Conservation (phyloP, 2,888 invertebrate species). For the Tetanocera ferruginea region DNA sequence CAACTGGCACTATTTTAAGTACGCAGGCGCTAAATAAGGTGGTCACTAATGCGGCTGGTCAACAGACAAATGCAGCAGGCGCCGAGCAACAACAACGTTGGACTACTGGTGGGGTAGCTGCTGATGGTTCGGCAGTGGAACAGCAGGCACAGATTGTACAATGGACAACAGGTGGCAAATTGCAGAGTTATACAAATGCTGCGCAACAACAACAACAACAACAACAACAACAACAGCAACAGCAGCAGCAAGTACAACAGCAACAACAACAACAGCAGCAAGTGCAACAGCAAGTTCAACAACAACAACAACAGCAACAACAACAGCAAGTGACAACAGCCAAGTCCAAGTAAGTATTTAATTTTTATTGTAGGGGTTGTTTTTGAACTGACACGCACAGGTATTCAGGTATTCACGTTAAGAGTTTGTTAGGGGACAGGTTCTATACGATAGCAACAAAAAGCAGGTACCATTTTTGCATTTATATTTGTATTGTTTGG, state of each 20-base stretch:
- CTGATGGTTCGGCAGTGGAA: constrained; percentile 49
- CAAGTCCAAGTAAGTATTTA: constrained; percentile 62
- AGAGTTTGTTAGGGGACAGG: too few relatives aligned
- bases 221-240: constrained; percentile 56
- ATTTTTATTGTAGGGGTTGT: not conserved
- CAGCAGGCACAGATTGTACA: constrained; percentile 62
- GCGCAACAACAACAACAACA: constrained; percentile 58
- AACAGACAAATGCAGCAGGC: constrained; percentile 48
- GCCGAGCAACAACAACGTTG: constrained; percentile 58
- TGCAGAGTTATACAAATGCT: constrained; percentile 76
- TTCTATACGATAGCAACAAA: too few relatives aligned
- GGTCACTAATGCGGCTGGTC: constrained; percentile 54
- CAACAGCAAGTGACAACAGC: constrained; percentile 58
- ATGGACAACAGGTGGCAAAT: constrained; percentile 79
- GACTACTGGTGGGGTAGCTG: constrained; percentile 47
- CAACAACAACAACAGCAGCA: constrained; percentile 58
- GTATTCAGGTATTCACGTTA: too few relatives aligned
- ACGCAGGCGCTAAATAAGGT: constrained; percentile 66
- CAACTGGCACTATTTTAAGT: constrained; percentile 74
- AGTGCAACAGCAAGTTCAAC: constrained; percentile 55
- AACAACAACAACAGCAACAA: constrained; percentile 53
- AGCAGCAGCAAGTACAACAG: constrained; percentile 54
- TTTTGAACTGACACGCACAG: too few relatives aligned
- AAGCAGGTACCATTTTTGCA: too few relatives aligned
- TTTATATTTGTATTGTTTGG: too few relatives aligned